Evolutionary conservation across 2,113 vertebrate genomes (phyloP).

Genomic region (Hippocampus mohnikei): DNA sequence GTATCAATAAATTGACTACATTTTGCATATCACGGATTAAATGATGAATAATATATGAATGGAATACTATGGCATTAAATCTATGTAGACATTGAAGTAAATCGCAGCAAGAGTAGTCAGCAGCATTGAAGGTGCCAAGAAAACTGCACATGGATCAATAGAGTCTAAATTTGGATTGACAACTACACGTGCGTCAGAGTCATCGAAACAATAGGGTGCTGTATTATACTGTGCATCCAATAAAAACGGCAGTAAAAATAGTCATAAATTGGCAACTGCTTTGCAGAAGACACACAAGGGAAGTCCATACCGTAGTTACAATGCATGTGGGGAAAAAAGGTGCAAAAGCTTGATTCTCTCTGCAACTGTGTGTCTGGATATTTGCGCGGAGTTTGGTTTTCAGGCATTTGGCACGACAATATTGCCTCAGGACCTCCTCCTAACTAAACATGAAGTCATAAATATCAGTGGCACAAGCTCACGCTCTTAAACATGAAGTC

Average conservation of each 20-base stretch:
- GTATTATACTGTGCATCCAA: no score
- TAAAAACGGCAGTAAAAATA: no score
- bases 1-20: no score
- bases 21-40: no score
- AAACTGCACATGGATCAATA: no score
- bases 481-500: constrained; percentile 7
- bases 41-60: background rate
- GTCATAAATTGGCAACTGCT: no score
- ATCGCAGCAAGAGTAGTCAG: background rate
- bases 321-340: background rate
- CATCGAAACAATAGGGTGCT: no score
- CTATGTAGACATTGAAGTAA: background rate
- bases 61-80: background rate
- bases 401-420: background rate
- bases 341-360: background rate
- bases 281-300: no score
- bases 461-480: background rate
- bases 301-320: no score
- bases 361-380: background rate
- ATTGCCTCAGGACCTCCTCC: background rate
- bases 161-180: background rate
- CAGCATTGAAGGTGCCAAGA: background rate
- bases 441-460: constrained; percentile 11
- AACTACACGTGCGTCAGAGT: background rate
- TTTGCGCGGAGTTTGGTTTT: background rate